phyloP scores from a whole-genome alignment of 2,113 vertebrate species.

The Carassius carassius region DNA sequence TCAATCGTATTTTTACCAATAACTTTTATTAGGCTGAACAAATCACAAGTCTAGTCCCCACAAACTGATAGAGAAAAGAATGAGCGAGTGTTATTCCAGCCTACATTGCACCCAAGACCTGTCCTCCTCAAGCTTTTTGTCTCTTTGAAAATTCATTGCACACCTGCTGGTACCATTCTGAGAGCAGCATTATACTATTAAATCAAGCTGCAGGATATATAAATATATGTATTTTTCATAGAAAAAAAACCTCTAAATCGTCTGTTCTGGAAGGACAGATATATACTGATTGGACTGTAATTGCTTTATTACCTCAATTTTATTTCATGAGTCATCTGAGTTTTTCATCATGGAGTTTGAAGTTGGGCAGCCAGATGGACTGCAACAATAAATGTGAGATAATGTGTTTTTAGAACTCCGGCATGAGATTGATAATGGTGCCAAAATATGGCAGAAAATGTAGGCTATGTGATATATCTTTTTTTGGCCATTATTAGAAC shows the following conservation, averaged over 20 bases:
- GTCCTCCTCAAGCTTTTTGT: too few species aligned
- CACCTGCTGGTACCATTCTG: neutral
- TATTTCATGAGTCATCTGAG: conserved; percentile 25
- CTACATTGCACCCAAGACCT: neutral
- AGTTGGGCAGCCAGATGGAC: conserved; percentile 52
- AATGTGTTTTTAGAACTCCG: conserved; percentile 45
- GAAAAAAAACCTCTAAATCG: neutral
- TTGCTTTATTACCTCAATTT: conserved; percentile 34
- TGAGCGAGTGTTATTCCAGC: neutral
- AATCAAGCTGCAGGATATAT: neutral
- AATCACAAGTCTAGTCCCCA: conserved; percentile 21
- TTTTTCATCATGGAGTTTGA: conserved; percentile 39
- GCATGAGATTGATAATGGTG: conserved; percentile 54
- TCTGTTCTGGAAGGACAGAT: conserved; percentile 15
- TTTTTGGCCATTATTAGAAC: conserved; percentile 42
- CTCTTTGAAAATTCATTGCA: neutral
- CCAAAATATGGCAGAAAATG: conserved; percentile 48
- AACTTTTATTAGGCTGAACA: conserved; percentile 40
- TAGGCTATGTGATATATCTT: conserved; percentile 49
- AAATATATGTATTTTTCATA: conserved; percentile 1
- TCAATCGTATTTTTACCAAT: conserved; percentile 23
- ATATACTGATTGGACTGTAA: conserved; percentile 12
- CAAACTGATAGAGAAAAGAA: neutral
- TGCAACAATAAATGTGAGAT: conserved; percentile 51
- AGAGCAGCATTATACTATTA: neutral